Evolutionary conservation across 2,797 vertebrate genomes (phyloP).

Genomic region (Bryconaethiops microstoma): DNA sequence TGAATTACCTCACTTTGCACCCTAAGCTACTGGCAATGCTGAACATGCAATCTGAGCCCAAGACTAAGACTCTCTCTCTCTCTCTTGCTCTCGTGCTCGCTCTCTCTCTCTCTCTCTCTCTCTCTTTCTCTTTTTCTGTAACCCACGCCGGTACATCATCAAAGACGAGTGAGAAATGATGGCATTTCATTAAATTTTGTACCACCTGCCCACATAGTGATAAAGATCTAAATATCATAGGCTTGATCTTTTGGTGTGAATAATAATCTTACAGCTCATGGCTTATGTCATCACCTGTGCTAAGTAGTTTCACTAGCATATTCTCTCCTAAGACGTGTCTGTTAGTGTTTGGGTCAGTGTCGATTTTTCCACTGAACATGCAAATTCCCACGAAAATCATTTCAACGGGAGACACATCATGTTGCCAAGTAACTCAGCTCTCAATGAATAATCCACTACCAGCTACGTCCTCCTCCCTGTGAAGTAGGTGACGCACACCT

Average conservation of each 20-base stretch:
- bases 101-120: not conserved
- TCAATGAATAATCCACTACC: too few relatives aligned
- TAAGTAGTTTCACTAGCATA: not conserved
- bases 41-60: constrained; percentile 1
- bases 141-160: not conserved
- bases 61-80: too few relatives aligned
- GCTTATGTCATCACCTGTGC: not conserved
- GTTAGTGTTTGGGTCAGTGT: too few relatives aligned
- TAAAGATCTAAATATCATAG: not conserved
- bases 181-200: not conserved
- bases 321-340: not conserved
- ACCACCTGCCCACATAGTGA: not conserved
- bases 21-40: not conserved
- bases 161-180: not conserved
- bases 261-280: not conserved
- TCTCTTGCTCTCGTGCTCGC: too few relatives aligned
- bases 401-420: too few relatives aligned
- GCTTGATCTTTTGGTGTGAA: not conserved
- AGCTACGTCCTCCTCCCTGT: too few relatives aligned
- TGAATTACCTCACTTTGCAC: not conserved
- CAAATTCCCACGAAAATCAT: too few relatives aligned
- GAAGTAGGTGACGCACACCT: too few relatives aligned
- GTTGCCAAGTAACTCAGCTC: too few relatives aligned
- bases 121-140: not conserved
- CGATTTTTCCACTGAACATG: too few relatives aligned